Conservation (phyloP, 2,888 invertebrate species). For the Aplocera efformata region DNA sequence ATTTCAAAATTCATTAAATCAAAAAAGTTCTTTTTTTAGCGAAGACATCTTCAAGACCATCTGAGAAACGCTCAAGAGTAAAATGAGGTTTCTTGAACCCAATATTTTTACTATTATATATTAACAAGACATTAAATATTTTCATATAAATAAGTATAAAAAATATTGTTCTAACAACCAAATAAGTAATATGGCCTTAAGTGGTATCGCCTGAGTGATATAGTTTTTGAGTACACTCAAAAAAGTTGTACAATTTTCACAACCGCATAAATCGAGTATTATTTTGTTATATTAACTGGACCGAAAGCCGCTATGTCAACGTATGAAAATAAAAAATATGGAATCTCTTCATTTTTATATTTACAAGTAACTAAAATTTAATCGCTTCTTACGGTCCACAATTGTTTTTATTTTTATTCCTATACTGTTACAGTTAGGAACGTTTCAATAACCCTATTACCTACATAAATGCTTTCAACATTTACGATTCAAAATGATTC, state of each 20-base stretch:
- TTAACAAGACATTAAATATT: slow-evolving; percentile 8
- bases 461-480: slow-evolving; percentile 17
- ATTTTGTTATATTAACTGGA: slow-evolving; percentile 16
- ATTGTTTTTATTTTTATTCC: slow-evolving; percentile 3
- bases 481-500: neutral
- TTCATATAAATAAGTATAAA: slow-evolving; percentile 2
- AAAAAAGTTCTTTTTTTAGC: too few relatives aligned
- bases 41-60: too few relatives aligned
- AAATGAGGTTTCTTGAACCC: too few relatives aligned
- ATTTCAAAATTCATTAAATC: too few relatives aligned
- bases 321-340: slow-evolving; percentile 8
- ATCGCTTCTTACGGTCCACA: slow-evolving; percentile 8
- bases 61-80: too few relatives aligned
- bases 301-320: slow-evolving; percentile 11
- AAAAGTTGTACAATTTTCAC: slow-evolving; percentile 26
- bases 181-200: slow-evolving; percentile 34
- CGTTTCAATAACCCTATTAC: slow-evolving; percentile 15
- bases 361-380: slow-evolving; percentile 2
- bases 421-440: slow-evolving; percentile 15
- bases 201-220: slow-evolving; percentile 18
- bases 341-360: slow-evolving; percentile 10
- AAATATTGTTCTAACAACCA: slow-evolving; percentile 9
- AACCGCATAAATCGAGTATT: slow-evolving; percentile 31
- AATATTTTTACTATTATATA: too few relatives aligned
- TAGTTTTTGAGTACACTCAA: slow-evolving; percentile 6